A percentile compares a stretch with the other conserved stretches of the same genome.
These are phyloP conservation scores for Masnerella sp. DNA, from an alignment of 2,888 invertebrate genomes.

Conservation along the genomic window DNA sequence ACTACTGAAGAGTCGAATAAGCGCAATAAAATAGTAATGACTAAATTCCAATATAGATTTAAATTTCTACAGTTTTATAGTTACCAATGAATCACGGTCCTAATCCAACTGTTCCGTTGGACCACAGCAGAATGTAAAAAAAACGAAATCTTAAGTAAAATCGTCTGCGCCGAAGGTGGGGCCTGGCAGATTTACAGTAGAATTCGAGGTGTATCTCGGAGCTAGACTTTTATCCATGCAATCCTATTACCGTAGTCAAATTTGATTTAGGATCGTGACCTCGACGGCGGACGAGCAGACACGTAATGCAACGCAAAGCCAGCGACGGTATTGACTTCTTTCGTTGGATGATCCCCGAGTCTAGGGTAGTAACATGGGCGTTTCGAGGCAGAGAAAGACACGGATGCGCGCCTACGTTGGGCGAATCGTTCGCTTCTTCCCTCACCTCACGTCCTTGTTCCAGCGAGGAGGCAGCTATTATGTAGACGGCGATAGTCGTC, in stretches of 20 bases:
- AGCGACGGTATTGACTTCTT: conserved; percentile 41
- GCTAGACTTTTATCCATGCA: conserved; percentile 64
- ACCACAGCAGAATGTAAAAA: no score
- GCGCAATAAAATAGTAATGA: no score
- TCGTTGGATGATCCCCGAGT: conserved; percentile 51
- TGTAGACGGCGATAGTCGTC: conserved; percentile 74
- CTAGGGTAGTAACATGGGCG: conserved; percentile 64
- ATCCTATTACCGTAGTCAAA: conserved; percentile 71
- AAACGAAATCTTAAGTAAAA: no score
- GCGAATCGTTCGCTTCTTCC: conserved; percentile 48
- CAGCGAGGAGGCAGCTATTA: conserved; percentile 71
- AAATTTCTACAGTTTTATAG: no score
- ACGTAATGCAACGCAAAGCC: conserved; percentile 32
- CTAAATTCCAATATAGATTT: no score
- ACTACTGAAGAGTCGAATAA: no score
- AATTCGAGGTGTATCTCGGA: conserved; percentile 65
- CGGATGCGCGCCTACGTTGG: conserved; percentile 38
- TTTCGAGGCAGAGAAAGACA: conserved; percentile 65
- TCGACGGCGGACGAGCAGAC: conserved; percentile 29
- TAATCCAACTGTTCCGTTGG: background rate
- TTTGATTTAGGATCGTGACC: conserved; percentile 74
- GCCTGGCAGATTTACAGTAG: conserved; percentile 20
- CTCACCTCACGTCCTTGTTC: conserved; percentile 66
- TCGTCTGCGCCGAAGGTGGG: conserved; percentile 25
- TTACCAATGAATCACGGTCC: no score